These are phyloP conservation scores for Seira sanloemensis DNA, from an alignment of 2,888 invertebrate species.

Conservation along the genomic window DNA sequence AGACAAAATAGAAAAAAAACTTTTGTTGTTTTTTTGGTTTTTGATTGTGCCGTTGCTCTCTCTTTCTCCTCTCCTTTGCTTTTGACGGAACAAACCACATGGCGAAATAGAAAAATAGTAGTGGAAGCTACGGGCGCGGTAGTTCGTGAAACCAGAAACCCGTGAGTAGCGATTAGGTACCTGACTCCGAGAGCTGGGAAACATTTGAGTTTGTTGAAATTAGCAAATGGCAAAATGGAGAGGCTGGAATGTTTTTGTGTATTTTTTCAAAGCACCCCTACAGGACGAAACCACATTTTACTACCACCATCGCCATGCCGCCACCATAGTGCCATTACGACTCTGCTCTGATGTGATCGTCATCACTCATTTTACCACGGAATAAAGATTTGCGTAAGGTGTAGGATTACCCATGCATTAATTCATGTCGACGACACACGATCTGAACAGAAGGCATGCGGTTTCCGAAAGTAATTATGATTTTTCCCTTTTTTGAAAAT, in stretches of 20 bases:
- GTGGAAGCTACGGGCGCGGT: too few species aligned
- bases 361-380: constrained; percentile 7
- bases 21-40: background rate
- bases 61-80: background rate
- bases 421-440: constrained; percentile 14
- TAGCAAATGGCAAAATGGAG: too few species aligned
- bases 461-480: background rate
- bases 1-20: constrained; percentile 28
- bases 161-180: too few species aligned
- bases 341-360: background rate
- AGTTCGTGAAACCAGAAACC: too few species aligned
- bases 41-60: background rate
- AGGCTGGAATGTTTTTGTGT: too few species aligned
- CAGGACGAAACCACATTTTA: background rate
- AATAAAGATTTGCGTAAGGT: background rate
- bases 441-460: background rate
- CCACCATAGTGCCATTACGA: too few species aligned
- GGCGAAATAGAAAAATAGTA: too few species aligned
- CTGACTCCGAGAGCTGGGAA: too few species aligned
- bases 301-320: background rate
- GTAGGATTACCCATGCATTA: background rate
- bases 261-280: background rate
- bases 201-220: too few species aligned
- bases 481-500: background rate
- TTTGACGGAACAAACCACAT: too few species aligned